Evolutionary conservation across 2,888 invertebrate genomes (phyloP).

Genomic region (Lordiphosa andalusiaca): DNA sequence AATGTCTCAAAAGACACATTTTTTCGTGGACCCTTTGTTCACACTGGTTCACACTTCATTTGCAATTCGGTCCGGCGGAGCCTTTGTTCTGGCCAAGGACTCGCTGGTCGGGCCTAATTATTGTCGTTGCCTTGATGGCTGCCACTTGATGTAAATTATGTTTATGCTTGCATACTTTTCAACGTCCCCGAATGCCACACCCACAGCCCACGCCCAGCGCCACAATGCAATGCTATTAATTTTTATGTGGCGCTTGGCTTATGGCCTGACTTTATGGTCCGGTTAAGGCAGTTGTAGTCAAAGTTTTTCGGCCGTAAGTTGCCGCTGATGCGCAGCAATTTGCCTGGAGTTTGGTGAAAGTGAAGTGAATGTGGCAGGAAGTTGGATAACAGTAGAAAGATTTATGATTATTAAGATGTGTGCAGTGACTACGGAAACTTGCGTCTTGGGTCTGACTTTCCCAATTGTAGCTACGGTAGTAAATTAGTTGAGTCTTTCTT

Average conservation of each 20-base stretch:
- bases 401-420: too few species aligned
- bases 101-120: slow-evolving; percentile 52
- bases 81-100: slow-evolving; percentile 30
- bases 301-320: slow-evolving; percentile 32
- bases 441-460: too few species aligned
- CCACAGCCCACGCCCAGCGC: neutral
- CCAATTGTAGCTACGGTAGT: too few species aligned
- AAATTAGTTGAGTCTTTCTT: too few species aligned
- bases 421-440: too few species aligned
- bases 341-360: slow-evolving; percentile 9
- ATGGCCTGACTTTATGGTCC: slow-evolving; percentile 34
- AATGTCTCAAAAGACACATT: slow-evolving; percentile 68
- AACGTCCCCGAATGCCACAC: slow-evolving; percentile 4
- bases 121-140: slow-evolving; percentile 45
- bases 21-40: slow-evolving; percentile 36
- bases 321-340: slow-evolving; percentile 27
- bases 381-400: too few species aligned
- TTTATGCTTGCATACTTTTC: slow-evolving; percentile 56
- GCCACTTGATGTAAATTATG: slow-evolving; percentile 60
- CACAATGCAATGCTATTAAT: slow-evolving; percentile 48
- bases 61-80: slow-evolving; percentile 54
- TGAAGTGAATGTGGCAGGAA: too few species aligned
- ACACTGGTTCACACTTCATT: slow-evolving; percentile 70
- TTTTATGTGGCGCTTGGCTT: slow-evolving; percentile 45
- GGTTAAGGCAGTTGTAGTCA: slow-evolving; percentile 34